A percentile compares a stretch with the other conserved stretches of the same genome.
These are phyloP conservation scores for Saguinus midas DNA, from an alignment of 2,113 vertebrate species.

Conservation along the genomic window DNA sequence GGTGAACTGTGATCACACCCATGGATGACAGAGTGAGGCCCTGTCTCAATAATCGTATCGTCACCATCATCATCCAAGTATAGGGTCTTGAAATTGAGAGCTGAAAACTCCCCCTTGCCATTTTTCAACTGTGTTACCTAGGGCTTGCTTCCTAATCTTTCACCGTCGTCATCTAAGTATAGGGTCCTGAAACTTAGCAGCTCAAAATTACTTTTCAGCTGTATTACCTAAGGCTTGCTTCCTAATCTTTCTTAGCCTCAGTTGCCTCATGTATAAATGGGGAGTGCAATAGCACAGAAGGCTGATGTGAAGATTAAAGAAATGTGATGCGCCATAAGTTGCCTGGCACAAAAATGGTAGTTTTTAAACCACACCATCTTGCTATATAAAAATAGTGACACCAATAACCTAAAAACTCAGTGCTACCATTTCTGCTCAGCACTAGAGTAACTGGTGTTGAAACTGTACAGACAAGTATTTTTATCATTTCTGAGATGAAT, in stretches of 20 bases:
- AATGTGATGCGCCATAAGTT: background rate
- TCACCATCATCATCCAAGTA: background rate
- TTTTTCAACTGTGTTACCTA: background rate
- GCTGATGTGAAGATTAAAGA: background rate
- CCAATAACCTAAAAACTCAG: background rate
- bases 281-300: background rate
- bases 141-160: background rate
- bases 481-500: slow-evolving; percentile 19
- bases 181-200: background rate
- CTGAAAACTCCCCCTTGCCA: background rate
- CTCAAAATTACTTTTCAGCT: background rate
- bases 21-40: no score
- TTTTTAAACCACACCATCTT: background rate
- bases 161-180: no score
- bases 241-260: background rate
- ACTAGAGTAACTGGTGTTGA: background rate
- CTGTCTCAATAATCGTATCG: no score
- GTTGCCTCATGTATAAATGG: background rate
- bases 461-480: background rate
- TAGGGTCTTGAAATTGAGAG: background rate
- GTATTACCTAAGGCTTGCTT: background rate
- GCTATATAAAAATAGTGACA: background rate
- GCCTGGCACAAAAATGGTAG: background rate
- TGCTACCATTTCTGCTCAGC: background rate
- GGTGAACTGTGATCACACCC: no score